phyloP scores from a whole-genome alignment of 2,888 invertebrate species.

The Phortica okadai region DNA sequence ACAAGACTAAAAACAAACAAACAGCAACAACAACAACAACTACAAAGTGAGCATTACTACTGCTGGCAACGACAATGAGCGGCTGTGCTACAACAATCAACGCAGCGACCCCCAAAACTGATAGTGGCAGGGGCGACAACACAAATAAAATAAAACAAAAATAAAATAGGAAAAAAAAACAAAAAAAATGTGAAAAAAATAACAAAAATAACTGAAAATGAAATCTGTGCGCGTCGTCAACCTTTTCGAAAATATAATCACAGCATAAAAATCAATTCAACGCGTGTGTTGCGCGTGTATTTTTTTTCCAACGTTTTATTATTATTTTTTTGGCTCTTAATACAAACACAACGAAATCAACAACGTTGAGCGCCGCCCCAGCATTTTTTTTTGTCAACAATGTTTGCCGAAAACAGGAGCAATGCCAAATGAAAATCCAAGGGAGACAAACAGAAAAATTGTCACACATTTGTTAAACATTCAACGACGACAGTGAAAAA shows the following conservation, averaged over 20 bases:
- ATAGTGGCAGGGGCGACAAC: conserved; percentile 25
- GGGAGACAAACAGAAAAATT: conserved; percentile 51
- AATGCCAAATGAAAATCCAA: neutral
- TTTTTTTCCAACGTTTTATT: neutral
- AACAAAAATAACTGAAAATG: conserved; percentile 2
- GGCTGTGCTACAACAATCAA: conserved; percentile 28
- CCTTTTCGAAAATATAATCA: conserved; percentile 69
- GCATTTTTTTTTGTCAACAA: conserved; percentile 30
- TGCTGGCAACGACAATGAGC: conserved; percentile 47
- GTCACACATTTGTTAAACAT: conserved; percentile 70
- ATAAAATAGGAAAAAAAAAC: neutral
- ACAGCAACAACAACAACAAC: conserved; percentile 46
- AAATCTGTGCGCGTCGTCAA: conserved; percentile 60
- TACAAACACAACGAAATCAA: conserved; percentile 52
- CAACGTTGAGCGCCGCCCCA: conserved; percentile 63
- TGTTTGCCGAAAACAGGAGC: neutral
- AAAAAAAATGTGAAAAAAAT: neutral
- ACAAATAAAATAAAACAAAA: conserved; percentile 43
- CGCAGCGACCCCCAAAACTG: neutral
- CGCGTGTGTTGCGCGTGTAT: conserved; percentile 49
- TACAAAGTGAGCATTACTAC: neutral
- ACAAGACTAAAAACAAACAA: conserved; percentile 25
- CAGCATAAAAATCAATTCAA: conserved; percentile 71
- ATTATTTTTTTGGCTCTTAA: conserved; percentile 4
- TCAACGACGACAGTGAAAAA: conserved; percentile 39